Evolutionary conservation across 2,888 invertebrate species (phyloP).

Genomic region (Rhagonycha lutea): DNA sequence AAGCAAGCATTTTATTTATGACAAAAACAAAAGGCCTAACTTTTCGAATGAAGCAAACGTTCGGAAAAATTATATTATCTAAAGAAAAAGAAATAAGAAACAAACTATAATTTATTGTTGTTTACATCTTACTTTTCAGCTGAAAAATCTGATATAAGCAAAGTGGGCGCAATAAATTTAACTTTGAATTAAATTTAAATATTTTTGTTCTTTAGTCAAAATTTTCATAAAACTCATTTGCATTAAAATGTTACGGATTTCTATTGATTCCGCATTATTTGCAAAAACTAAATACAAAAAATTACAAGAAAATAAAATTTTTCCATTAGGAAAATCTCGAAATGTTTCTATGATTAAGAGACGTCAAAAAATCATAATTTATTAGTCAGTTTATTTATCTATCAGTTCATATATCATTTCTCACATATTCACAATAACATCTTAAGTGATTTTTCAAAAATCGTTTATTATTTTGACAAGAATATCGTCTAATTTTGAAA

Average conservation of each 20-base stretch:
- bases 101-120: conserved; percentile 26
- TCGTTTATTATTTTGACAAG: conserved; percentile 1
- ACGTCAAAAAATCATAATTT: conserved; percentile 1
- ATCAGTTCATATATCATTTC: conserved; percentile 4
- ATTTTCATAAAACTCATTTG: neutral
- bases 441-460: conserved; percentile 1
- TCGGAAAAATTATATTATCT: conserved; percentile 13
- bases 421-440: neutral
- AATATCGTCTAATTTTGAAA: neutral
- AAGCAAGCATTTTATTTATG: conserved; percentile 7
- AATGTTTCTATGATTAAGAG: neutral
- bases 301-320: neutral
- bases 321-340: neutral
- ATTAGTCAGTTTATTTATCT: conserved; percentile 3
- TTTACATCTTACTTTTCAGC: conserved; percentile 23
- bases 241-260: neutral
- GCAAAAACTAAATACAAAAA: neutral
- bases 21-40: conserved; percentile 12
- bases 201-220: neutral
- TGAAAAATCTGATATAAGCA: conserved; percentile 22
- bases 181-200: neutral
- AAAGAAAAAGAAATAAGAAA: neutral
- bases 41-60: conserved; percentile 4
- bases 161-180: neutral
- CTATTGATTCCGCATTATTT: neutral